These are phyloP conservation scores for Corythornis madagascariensis DNA, from an alignment of 2,113 vertebrate genomes.

Conservation along the genomic window DNA sequence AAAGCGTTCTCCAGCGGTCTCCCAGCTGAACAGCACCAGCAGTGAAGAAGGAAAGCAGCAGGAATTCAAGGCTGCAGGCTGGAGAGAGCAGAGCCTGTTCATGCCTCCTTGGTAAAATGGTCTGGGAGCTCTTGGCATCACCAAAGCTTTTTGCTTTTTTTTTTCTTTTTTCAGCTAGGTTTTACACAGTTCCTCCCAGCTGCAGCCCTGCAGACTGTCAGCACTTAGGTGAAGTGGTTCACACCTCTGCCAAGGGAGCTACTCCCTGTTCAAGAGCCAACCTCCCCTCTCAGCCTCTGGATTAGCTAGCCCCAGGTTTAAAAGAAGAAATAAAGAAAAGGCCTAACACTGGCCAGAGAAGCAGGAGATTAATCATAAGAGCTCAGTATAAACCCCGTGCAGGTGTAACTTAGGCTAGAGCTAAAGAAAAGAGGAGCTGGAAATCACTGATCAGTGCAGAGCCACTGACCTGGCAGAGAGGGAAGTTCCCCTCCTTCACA, in stretches of 20 bases:
- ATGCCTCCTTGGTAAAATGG: rapidly evolving
- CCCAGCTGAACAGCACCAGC: background rate
- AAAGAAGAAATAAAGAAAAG: background rate
- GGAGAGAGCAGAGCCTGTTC: background rate
- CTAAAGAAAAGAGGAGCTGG: background rate
- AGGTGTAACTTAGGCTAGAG: background rate
- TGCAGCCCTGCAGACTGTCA: background rate
- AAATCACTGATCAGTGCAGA: background rate
- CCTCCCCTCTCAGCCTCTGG: background rate
- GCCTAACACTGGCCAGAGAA: background rate
- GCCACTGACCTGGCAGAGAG: background rate
- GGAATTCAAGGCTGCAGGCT: background rate
- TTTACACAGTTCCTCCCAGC: rapidly evolving
- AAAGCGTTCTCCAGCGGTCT: background rate
- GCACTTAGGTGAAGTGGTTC: background rate
- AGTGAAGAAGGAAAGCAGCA: background rate
- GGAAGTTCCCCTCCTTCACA: background rate
- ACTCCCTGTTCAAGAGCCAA: background rate
- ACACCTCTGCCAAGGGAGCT: background rate
- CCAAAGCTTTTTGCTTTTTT: background rate
- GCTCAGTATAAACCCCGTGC: background rate
- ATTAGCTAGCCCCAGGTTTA: background rate
- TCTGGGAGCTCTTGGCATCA: background rate
- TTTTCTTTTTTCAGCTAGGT: background rate
- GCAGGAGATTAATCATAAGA: background rate